phyloP scores from a whole-genome alignment of 2,797 vertebrate species.

The Pseudochirops corinnae region DNA sequence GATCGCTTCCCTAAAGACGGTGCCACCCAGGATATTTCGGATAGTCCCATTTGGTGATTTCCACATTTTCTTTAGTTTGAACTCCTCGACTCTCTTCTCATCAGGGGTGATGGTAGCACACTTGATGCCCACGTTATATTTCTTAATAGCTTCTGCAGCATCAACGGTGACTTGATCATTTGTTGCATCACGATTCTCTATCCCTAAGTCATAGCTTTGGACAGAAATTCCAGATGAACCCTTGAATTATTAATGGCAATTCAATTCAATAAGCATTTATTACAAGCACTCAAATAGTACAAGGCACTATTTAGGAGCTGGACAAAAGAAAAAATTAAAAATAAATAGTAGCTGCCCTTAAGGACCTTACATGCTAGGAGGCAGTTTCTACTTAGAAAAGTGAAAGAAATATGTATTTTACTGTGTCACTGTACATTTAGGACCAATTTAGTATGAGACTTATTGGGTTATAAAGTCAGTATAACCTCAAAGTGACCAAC shows the following conservation, averaged over 20 bases:
- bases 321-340: neutral
- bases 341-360: neutral
- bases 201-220: constrained; percentile 94
- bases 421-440: neutral
- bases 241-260: neutral
- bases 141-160: constrained; percentile 94
- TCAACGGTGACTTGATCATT: constrained; percentile 94
- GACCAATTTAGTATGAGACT: neutral
- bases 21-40: constrained; percentile 97
- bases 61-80: constrained; percentile 98
- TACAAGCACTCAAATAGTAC: neutral
- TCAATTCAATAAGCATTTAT: neutral
- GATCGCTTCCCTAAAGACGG: constrained; percentile 98
- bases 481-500: neutral
- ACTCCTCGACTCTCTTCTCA: constrained; percentile 97
- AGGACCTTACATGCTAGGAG: neutral
- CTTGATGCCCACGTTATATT: constrained; percentile 95
- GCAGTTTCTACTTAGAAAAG: neutral
- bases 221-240: neutral
- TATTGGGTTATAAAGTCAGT: neutral
- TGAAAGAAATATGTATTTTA: neutral
- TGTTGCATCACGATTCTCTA: constrained; percentile 95
- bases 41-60: constrained; percentile 98
- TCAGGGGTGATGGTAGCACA: constrained; percentile 99
- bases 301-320: neutral